Conservation (phyloP, 2,113 vertebrate species). For the Pagrus major region DNA sequence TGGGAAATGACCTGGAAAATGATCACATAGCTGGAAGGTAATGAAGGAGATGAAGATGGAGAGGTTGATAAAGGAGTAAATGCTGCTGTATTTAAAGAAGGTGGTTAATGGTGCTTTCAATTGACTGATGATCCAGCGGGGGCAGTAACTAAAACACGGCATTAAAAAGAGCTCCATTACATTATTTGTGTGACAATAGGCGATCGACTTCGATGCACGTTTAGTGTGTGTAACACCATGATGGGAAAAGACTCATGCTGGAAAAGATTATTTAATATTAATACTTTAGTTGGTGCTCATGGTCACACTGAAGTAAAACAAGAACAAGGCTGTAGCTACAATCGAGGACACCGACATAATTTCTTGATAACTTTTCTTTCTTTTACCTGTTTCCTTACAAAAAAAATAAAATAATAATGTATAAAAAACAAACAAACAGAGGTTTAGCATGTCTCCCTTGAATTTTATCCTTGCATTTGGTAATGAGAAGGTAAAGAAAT, state of each 20-base stretch:
- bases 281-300: background rate
- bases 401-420: too few species aligned
- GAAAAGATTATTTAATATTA: background rate
- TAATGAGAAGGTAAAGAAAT: too few species aligned
- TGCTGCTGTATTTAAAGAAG: slow-evolving; percentile 1
- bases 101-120: slow-evolving; percentile 34
- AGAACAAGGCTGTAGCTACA: background rate
- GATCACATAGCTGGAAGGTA: slow-evolving; percentile 22
- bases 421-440: too few species aligned
- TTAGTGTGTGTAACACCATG: background rate
- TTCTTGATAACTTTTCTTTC: background rate
- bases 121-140: slow-evolving; percentile 19
- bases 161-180: slow-evolving; percentile 3
- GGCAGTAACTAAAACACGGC: background rate
- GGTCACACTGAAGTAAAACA: background rate
- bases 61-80: slow-evolving; percentile 12
- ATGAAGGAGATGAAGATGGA: slow-evolving; percentile 46
- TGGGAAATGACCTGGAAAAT: slow-evolving; percentile 32
- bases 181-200: background rate
- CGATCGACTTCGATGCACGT: background rate
- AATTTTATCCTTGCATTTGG: background rate
- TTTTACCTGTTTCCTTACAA: too few species aligned
- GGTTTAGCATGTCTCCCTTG: too few species aligned
- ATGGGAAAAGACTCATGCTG: background rate
- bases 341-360: background rate